A percentile compares a stretch with the other conserved stretches of the same genome.
phyloP scores from a whole-genome alignment of 2,113 vertebrate species.

The Coptodon rendalli region DNA sequence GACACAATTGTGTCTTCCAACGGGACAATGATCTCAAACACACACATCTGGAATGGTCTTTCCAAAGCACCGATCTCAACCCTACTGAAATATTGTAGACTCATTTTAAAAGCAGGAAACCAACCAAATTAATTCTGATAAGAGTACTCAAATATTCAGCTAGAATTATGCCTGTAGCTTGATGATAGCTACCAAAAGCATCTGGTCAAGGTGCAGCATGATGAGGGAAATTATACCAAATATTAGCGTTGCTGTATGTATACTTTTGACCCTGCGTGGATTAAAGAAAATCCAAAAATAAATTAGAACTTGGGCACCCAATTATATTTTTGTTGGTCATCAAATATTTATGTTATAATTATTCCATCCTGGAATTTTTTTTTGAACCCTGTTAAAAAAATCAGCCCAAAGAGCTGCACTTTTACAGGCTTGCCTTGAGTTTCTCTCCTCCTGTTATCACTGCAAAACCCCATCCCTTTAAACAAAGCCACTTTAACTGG shows the following conservation, averaged over 20 bases:
- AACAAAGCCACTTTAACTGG: background rate
- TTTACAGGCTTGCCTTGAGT: background rate
- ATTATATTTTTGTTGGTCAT: background rate
- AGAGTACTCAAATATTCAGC: background rate
- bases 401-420: background rate
- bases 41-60: background rate
- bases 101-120: background rate
- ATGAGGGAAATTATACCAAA: background rate
- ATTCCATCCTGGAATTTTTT: background rate
- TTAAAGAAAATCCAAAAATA: background rate
- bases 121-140: background rate
- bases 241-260: background rate
- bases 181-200: background rate
- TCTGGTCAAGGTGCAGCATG: background rate
- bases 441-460: background rate
- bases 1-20: background rate
- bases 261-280: background rate
- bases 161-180: background rate
- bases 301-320: background rate
- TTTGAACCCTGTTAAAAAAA: background rate
- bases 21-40: background rate
- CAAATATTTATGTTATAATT: background rate
- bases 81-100: background rate
- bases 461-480: background rate
- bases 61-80: background rate